phyloP scores from a whole-genome alignment of 1,140 invertebrate species.

The Linepithema humile region DNA sequence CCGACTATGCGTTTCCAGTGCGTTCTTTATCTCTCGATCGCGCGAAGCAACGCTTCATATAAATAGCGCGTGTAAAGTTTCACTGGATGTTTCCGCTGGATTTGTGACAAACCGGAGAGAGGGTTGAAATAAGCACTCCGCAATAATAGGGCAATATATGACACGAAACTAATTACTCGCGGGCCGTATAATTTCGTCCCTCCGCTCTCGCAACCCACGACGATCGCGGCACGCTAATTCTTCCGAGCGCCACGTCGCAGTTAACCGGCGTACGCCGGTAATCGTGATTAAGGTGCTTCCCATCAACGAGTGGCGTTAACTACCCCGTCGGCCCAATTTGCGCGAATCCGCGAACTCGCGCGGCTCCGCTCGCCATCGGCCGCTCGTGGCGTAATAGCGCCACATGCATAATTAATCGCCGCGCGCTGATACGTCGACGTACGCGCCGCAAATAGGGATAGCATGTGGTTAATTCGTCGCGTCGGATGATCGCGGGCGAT shows the following conservation, averaged over 20 bases:
- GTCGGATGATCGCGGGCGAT: conserved; percentile 67
- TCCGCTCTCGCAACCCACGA: conserved; percentile 42
- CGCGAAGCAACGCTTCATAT: neutral
- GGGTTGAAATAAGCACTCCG: neutral
- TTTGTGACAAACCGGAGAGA: neutral
- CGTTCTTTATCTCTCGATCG: neutral
- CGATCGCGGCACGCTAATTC: conserved; percentile 9
- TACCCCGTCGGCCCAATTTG: conserved; percentile 47
- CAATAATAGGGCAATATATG: neutral
- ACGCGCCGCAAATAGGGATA: conserved; percentile 73
- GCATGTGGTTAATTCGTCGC: conserved; percentile 75
- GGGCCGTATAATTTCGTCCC: conserved; percentile 42
- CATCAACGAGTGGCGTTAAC: conserved; percentile 50
- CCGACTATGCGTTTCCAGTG: neutral
- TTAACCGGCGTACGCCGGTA: conserved; percentile 44
- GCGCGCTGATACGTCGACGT: conserved; percentile 70
- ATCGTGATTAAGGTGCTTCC: conserved; percentile 51
- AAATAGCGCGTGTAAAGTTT: neutral
- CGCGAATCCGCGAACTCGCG: conserved; percentile 32
- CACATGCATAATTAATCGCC: conserved; percentile 76
- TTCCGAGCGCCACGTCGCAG: too few relatives aligned
- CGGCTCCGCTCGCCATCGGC: conserved; percentile 31
- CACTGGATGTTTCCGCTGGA: neutral
- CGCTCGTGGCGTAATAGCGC: conserved; percentile 63
- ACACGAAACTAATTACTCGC: conserved; percentile 35